Base-by-base conservation (phyloP, 2,797 vertebrate species). In the Gallirallus australis region DNA sequence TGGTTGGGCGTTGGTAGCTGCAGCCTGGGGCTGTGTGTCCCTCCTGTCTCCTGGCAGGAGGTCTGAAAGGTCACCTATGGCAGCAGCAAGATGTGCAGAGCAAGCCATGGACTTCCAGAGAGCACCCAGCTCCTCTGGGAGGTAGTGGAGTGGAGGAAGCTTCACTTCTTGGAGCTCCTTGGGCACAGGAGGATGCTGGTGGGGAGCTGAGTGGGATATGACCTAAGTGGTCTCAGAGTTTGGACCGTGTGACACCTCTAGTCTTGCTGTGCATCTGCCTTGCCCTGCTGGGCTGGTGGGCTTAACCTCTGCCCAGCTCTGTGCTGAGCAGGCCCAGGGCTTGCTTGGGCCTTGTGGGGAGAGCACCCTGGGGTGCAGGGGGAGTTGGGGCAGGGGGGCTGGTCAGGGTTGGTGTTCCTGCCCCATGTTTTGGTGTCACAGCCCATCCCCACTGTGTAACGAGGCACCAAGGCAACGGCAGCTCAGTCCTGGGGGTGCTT, bases 251-350 rank as follows among this genome's bases (percentile, higher is more conserved):
- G 37, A 21, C 0, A 0, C 63, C 16, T n/a, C 48, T 12, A 1
- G 48, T 54, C 63, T 31, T 54, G 47, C 47, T 54, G 42, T 18
- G 8, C 18, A 6, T 0, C 2, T 0, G 1, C 40, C 31, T 35
- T 70, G 25, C 17, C 8, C 31, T 40, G 40, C 63, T 53, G 64
- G 56, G 37, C 52, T 47, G 39, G 16, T 39, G 52, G 30, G 16
- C 18, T 11, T 64, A 7, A 7, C 25, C 18, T 70, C 64, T 70
- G 50, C 37, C 24, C 33, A 30, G 61, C 15, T 33, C 35, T 28
- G 2, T 5, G 4, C 59, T 7, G 7, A 7, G 19, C 1, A 5
- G 47, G 12, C 54, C 33, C 60, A 35, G 12, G 37, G 39, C 11
- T 15, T 30, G 24, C 60, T 1, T 71, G 31, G 14, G 20, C 27